Conservation (phyloP, 2,797 vertebrate genomes). For the Peromyscus aztecus region DNA sequence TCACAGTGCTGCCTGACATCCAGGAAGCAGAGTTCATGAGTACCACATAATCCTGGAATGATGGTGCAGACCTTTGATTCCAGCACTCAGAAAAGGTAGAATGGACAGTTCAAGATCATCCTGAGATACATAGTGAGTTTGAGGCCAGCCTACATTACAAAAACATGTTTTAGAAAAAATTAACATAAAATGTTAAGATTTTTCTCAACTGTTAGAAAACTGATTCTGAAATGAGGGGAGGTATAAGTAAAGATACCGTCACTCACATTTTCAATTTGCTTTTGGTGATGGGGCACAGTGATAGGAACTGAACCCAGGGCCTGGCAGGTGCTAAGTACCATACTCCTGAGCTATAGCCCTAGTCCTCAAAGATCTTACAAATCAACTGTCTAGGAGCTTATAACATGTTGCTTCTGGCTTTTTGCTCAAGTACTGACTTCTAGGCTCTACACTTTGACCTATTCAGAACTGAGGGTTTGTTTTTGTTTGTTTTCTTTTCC, state of each 20-base stretch:
- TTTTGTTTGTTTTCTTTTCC: neutral
- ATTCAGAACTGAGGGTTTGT: neutral
- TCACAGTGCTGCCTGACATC: neutral
- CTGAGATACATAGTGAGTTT: neutral
- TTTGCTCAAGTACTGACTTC: neutral
- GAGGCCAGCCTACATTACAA: neutral
- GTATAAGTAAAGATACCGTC: neutral
- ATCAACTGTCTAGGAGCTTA: neutral
- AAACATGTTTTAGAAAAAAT: neutral
- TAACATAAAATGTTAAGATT: slow-evolving; percentile 23
- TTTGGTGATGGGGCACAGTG: neutral
- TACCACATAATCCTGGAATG: neutral
- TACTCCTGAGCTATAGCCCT: neutral
- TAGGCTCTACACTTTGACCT: neutral
- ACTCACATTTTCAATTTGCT: neutral
- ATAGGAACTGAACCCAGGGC: neutral
- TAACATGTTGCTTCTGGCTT: neutral
- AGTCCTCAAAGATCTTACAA: neutral
- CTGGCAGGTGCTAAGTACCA: neutral
- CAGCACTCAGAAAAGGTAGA: neutral
- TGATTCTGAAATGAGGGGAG: slow-evolving; percentile 40
- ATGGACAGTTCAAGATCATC: neutral
- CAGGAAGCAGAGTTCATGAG: neutral
- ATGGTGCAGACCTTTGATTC: neutral
- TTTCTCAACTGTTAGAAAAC: slow-evolving; percentile 28